phyloP scores from a whole-genome alignment of 2,888 invertebrate species.

The Caenorhabditis sp. region DNA sequence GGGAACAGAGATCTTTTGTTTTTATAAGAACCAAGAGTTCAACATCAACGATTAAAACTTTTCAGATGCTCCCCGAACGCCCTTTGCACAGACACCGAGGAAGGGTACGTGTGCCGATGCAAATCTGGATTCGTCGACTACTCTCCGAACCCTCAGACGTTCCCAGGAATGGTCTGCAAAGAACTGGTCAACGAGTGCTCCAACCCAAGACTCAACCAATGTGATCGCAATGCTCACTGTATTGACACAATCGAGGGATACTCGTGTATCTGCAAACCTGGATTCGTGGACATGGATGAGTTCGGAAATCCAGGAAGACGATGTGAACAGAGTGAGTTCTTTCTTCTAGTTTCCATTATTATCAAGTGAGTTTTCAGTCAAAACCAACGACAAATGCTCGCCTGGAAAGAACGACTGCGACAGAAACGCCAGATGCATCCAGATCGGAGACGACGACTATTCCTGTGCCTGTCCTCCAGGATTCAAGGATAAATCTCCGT shows the following conservation, averaged over 20 bases:
- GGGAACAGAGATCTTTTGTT: too few species aligned
- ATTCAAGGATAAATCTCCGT: conserved; percentile 79
- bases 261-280: conserved; percentile 79
- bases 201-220: conserved; percentile 75
- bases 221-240: conserved; percentile 81
- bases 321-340: conserved; percentile 76
- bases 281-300: conserved; percentile 82
- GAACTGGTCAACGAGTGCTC: conserved; percentile 81
- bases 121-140: conserved; percentile 83
- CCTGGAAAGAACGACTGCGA: conserved; percentile 82
- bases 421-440: conserved; percentile 80
- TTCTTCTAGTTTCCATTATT: not conserved
- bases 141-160: conserved; percentile 82
- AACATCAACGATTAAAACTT: too few species aligned
- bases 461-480: conserved; percentile 80
- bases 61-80: conserved; percentile 81
- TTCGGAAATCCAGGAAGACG: conserved; percentile 82
- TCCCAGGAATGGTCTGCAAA: conserved; percentile 81
- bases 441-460: conserved; percentile 79
- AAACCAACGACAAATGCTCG: conserved; percentile 79
- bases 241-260: conserved; percentile 82
- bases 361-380: conserved; percentile 62
- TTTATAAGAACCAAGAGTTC: too few species aligned
- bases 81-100: conserved; percentile 82
- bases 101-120: conserved; percentile 82